A percentile compares a stretch with the other conserved stretches of the same genome.
These are phyloP conservation scores for Oreamnos americanus DNA, from an alignment of 2,113 vertebrate species.

Conservation along the genomic window DNA sequence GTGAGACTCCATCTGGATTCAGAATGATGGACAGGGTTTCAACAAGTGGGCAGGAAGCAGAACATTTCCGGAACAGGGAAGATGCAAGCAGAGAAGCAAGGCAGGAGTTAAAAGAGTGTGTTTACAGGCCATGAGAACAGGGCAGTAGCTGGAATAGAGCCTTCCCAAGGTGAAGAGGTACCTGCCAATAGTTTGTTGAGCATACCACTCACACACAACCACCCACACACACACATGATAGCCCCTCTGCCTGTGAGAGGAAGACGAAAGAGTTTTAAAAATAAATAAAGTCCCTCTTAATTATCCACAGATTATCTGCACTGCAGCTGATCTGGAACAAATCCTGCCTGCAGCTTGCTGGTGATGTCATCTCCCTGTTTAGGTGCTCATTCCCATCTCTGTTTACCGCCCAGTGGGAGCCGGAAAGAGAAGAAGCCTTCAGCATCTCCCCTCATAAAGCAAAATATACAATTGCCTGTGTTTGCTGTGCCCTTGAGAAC, in stretches of 20 bases:
- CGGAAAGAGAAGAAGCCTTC: neutral
- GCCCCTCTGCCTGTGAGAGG: neutral
- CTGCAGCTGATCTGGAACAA: conserved; percentile 42
- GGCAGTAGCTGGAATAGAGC: neutral
- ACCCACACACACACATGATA: neutral
- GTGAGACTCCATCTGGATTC: neutral
- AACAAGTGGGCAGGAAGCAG: neutral
- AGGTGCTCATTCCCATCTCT: neutral
- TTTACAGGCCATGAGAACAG: neutral
- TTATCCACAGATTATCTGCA: conserved; percentile 57
- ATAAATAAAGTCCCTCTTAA: conserved; percentile 42
- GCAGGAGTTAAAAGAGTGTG: neutral
- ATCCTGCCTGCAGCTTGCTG: neutral
- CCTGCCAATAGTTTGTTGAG: neutral
- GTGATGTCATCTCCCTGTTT: conserved; percentile 19
- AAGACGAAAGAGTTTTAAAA: conserved; percentile 29
- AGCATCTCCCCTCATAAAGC: neutral
- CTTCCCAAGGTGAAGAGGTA: neutral
- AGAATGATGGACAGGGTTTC: neutral
- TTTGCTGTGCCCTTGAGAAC: neutral
- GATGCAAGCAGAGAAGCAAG: neutral
- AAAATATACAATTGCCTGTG: neutral
- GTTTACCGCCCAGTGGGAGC: neutral
- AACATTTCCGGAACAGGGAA: neutral
- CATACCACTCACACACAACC: neutral